Evolutionary conservation across 92 coral and sea anemone species (phyloP), one percentile per base, ranked within the genome.

Genomic region (Umimayanthus kanabou): DNA sequence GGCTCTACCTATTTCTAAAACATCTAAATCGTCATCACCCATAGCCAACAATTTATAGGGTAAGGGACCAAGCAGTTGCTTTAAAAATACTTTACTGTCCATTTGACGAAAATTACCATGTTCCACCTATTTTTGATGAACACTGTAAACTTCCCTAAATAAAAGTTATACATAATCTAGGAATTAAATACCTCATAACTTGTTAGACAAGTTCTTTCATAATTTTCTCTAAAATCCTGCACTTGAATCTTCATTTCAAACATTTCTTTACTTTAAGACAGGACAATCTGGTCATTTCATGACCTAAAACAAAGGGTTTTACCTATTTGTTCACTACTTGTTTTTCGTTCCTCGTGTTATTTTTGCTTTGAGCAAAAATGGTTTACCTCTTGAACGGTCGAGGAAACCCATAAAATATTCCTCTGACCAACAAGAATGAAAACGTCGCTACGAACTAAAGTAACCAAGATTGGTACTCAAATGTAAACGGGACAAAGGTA

Each of bases 141-240:
- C 39, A 26, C 69, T 28, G 28, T 26, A 11, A 23, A 11, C 20
- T 2, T 9, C 37, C 4, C 7, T 81, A 81, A 81, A 81, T 81
- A 81, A 39, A 81, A 61, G 64, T 79, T 20, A 26, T 9, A 40
- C 26, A 40, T 67, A 18, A 39, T 43, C 85, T 53, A 80, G 15
- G 20, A 80, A 29, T 58, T 80, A 80, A 80, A 80, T 80, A 80
- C 67, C 67, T 80, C 73, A 58, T 43, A 39, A 42, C 30, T 22
- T 23, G 55, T 76, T 58, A 40, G 0, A 50, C 40, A 79, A 49
- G 82, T 26, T 20, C 23, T 26, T 14, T 53, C 49, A 23, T 53
- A 53, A 53, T 6, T 22, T 25, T 25, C 15, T 70, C 75, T 57
- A 57, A 57, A 5, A 70, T 72, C 76, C 42, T 26, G 18, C 14